Evolutionary conservation across 2,113 vertebrate genomes (phyloP).

Genomic region (Heteronetta atricapilla): DNA sequence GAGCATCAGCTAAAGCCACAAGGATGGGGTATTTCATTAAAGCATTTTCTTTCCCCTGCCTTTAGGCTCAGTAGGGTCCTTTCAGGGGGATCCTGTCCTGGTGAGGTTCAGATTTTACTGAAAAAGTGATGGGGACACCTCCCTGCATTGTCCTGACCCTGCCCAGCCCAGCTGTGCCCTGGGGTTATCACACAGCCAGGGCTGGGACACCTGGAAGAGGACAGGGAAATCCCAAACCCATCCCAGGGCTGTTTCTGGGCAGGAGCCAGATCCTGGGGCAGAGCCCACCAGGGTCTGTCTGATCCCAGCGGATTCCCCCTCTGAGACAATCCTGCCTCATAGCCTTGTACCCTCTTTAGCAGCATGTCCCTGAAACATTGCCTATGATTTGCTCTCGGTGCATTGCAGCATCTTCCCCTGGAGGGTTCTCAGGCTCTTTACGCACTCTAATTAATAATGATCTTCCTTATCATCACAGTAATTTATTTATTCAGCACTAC

Average conservation of each 20-base stretch:
- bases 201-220: neutral
- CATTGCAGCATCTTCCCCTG: neutral
- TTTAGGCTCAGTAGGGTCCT: neutral
- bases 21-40: constrained; percentile 33
- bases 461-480: neutral
- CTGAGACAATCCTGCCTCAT: neutral
- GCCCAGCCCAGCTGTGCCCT: neutral
- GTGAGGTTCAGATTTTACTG: neutral
- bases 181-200: neutral
- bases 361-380: neutral
- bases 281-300: neutral
- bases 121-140: neutral
- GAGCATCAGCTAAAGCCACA: neutral
- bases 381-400: neutral
- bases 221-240: neutral
- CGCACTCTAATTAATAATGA: constrained; percentile 38
- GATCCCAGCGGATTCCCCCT: neutral
- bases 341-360: neutral
- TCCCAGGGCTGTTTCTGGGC: neutral
- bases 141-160: neutral
- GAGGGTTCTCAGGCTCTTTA: constrained; percentile 24
- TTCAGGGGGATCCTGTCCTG: neutral
- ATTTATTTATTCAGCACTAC: constrained; percentile 23
- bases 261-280: neutral
- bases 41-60: constrained; percentile 5